Evolutionary conservation across 1,140 invertebrate species (phyloP).

Genomic region (Hypsibius dujardini): DNA sequence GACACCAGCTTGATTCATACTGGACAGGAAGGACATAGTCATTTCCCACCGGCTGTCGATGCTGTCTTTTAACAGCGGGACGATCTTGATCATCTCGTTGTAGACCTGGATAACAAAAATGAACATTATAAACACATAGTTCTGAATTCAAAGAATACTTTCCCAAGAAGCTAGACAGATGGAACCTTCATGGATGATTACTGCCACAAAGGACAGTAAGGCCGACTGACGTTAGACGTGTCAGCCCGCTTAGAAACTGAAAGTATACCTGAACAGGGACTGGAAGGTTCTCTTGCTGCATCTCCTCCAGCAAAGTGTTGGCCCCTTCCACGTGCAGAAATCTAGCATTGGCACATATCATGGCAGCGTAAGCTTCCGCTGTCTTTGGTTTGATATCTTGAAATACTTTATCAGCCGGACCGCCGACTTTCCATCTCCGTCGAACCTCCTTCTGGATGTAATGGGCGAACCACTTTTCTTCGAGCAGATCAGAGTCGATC

Average conservation of each 20-base stretch:
- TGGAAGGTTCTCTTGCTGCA: slow-evolving; percentile 42
- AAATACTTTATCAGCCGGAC: slow-evolving; percentile 37
- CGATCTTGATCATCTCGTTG: slow-evolving; percentile 47
- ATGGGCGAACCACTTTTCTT: slow-evolving; percentile 51
- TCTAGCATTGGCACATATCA: slow-evolving; percentile 55
- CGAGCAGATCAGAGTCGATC: slow-evolving; percentile 46
- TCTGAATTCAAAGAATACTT: no score
- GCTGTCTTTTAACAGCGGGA: slow-evolving; percentile 43
- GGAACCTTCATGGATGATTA: no score
- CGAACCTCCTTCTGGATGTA: slow-evolving; percentile 30
- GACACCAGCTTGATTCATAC: slow-evolving; percentile 42
- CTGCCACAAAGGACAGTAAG: no score
- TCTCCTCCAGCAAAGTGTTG: slow-evolving; percentile 46
- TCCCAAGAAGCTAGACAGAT: no score
- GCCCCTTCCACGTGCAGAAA: slow-evolving; percentile 42
- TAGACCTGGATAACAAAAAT: slow-evolving; percentile 46
- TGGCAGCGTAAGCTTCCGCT: slow-evolving; percentile 37
- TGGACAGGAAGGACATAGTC: slow-evolving; percentile 35
- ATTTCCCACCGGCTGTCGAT: slow-evolving; percentile 44
- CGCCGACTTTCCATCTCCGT: slow-evolving; percentile 44
- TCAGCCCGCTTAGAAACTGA: no score
- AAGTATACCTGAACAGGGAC: slow-evolving; percentile 28
- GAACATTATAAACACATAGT: background rate
- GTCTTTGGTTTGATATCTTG: slow-evolving; percentile 32
- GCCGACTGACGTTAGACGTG: no score